Conservation (phyloP, 53 echinoderm and acorn worm genomes). For the Echinometra lucunter region DNA sequence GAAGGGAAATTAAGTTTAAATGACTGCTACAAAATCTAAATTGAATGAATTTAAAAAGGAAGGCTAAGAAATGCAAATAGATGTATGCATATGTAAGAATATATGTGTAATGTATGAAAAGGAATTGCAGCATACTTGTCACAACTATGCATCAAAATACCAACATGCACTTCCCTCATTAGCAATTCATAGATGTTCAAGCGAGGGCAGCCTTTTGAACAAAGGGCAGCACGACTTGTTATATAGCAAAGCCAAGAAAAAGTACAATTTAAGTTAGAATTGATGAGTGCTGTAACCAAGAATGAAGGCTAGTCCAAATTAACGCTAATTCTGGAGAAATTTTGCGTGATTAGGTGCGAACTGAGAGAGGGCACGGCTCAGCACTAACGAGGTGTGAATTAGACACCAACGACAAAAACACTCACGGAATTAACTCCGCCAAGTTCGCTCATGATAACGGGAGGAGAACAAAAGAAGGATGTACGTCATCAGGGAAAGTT, state of each 20-base stretch:
- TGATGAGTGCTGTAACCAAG: conserved; percentile 42
- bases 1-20: too few species aligned
- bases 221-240: not conserved
- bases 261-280: conserved; percentile 24
- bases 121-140: not conserved
- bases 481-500: conserved; percentile 4
- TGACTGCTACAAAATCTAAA: not conserved
- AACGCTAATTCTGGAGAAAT: conserved; percentile 57
- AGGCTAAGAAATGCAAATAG: not conserved
- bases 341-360: conserved; percentile 51
- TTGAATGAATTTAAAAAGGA: not conserved
- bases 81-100: not conserved
- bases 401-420: conserved; percentile 54
- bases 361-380: conserved; percentile 25
- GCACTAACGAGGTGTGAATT: conserved; percentile 64
- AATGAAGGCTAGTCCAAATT: conserved; percentile 49
- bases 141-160: not conserved
- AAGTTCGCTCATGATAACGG: conserved; percentile 26
- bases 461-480: conserved; percentile 45
- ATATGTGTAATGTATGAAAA: not conserved
- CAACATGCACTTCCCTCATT: not conserved
- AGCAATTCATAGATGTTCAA: conserved; percentile 15
- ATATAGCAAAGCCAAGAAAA: not conserved
- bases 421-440: conserved; percentile 44
- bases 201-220: conserved; percentile 3